phyloP scores from a whole-genome alignment of 2,113 vertebrate species.

The Syrmaticus mikado region DNA sequence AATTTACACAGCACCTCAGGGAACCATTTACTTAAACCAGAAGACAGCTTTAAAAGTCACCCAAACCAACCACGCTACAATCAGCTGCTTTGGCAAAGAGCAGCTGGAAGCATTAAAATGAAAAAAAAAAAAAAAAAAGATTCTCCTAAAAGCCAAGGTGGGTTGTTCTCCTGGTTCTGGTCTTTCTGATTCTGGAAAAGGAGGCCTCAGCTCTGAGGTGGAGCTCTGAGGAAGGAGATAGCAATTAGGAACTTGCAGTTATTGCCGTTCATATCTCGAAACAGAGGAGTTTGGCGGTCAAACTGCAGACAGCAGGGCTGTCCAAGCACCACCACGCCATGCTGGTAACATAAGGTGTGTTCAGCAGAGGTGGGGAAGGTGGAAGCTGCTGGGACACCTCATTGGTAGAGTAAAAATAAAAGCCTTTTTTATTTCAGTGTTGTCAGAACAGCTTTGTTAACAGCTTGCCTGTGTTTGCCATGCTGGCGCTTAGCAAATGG shows the following conservation, averaged over 20 bases:
- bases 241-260: neutral
- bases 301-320: neutral
- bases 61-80: neutral
- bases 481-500: neutral
- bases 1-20: neutral
- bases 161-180: neutral
- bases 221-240: neutral
- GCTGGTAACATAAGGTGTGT: neutral
- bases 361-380: neutral
- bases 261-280: neutral
- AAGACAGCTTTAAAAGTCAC: neutral
- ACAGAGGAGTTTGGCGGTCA: neutral
- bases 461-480: neutral
- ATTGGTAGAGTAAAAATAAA: neutral
- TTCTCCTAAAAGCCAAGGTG: rapidly evolving
- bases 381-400: neutral
- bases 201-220: neutral
- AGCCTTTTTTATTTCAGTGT: neutral
- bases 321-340: rapidly evolving
- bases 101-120: rapidly evolving
- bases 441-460: neutral
- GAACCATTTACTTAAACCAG: neutral
- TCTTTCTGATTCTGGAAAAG: neutral
- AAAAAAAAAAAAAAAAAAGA: neutral
- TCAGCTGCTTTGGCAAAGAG: neutral